Conservation (phyloP, 2,888 invertebrate species). For the Diloba caeruleocephala region DNA sequence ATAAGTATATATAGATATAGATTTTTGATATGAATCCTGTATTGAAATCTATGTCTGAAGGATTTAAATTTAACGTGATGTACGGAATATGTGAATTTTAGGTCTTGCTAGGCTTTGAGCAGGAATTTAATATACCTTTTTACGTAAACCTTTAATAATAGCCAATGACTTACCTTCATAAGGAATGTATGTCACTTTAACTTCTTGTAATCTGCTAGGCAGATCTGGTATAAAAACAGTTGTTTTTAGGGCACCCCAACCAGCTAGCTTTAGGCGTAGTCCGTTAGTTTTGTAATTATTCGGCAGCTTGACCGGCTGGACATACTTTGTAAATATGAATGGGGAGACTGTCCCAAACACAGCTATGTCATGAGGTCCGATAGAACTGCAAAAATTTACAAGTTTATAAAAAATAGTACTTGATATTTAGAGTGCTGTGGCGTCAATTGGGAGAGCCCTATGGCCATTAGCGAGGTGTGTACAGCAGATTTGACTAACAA, state of each 20-base stretch:
- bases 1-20: too few species aligned
- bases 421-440: too few species aligned
- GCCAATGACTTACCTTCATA: slow-evolving; percentile 68
- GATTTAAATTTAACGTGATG: too few species aligned
- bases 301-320: slow-evolving; percentile 83
- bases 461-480: too few species aligned
- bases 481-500: too few species aligned
- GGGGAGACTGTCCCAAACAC: slow-evolving; percentile 75
- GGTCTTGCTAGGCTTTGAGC: too few species aligned
- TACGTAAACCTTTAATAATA: not conserved
- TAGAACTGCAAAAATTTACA: slow-evolving; percentile 53
- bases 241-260: slow-evolving; percentile 86
- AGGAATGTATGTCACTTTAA: slow-evolving; percentile 75
- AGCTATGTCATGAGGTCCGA: slow-evolving; percentile 88
- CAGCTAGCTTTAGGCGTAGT: slow-evolving; percentile 72
- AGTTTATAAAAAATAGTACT: too few species aligned
- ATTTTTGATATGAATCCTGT: too few species aligned
- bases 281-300: slow-evolving; percentile 59
- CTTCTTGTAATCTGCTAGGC: slow-evolving; percentile 82
- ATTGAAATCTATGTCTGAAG: too few species aligned
- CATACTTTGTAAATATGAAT: slow-evolving; percentile 71
- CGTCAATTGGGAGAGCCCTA: too few species aligned
- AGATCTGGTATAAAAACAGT: slow-evolving; percentile 73
- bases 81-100: too few species aligned
- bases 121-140: too few species aligned